Evolutionary conservation across 2,888 invertebrate species (phyloP).

Genomic region (Psococerastis gibbosa): DNA sequence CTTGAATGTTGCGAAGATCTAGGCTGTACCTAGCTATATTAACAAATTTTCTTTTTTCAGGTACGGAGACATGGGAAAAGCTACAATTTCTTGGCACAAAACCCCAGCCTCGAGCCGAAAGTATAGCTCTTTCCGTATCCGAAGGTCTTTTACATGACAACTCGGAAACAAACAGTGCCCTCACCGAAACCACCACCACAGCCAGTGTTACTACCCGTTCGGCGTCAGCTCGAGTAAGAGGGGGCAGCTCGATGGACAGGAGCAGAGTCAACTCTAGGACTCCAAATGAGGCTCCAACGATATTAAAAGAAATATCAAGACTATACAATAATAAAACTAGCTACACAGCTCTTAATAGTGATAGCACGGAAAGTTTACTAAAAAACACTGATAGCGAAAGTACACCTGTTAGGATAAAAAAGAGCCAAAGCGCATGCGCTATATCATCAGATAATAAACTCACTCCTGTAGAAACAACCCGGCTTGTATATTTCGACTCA

Average conservation of each 20-base stretch:
- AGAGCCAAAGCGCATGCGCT: conserved; percentile 28
- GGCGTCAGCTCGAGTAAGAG: conserved; percentile 18
- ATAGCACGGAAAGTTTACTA: conserved; percentile 28
- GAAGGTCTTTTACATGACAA: conserved; percentile 30
- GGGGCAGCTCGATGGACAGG: conserved; percentile 18
- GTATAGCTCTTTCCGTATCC: conserved; percentile 43
- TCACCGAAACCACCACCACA: conserved; percentile 14
- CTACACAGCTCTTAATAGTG: conserved; percentile 45
- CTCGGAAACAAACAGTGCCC: conserved; percentile 20
- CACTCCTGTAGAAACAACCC: conserved; percentile 45
- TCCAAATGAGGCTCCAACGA: conserved; percentile 18
- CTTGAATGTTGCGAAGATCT: no score
- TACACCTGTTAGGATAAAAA: conserved; percentile 25
- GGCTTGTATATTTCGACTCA: conserved; percentile 48
- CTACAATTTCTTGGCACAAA: conserved; percentile 37
- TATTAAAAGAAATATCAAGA: conserved; percentile 47
- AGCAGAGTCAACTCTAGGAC: not conserved
- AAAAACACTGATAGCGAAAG: conserved; percentile 1
- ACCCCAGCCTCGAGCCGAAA: conserved; percentile 50
- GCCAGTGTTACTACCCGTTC: conserved; percentile 21
- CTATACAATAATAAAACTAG: conserved; percentile 42
- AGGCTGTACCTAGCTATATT: no score
- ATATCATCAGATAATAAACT: conserved; percentile 22
- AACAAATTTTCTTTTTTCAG: conserved; percentile 31
- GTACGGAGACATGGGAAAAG: conserved; percentile 56